phyloP scores from a whole-genome alignment of 2,797 vertebrate genomes.

The Cossypha polioptera region DNA sequence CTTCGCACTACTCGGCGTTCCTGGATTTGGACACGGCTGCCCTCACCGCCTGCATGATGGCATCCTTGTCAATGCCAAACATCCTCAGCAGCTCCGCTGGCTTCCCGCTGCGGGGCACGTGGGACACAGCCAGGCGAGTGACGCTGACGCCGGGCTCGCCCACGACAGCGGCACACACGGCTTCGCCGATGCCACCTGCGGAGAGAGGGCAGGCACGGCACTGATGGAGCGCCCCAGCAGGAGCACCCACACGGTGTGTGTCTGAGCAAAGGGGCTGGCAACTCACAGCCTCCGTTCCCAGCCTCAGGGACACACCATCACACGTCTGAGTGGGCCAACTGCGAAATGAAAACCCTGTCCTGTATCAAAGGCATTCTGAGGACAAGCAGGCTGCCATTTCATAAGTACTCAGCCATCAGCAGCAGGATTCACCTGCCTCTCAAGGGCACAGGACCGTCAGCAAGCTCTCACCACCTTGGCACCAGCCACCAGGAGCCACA shows the following conservation, averaged over 20 bases:
- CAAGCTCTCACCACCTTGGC: not conserved
- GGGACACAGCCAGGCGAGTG: slow-evolving; percentile 78
- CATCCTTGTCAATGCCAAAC: slow-evolving; percentile 85
- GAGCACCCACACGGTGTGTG: fast-evolving
- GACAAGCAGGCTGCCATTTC: not conserved
- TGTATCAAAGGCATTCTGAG: not conserved
- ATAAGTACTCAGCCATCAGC: not conserved
- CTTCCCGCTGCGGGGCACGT: slow-evolving; percentile 84
- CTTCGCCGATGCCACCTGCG: slow-evolving; percentile 85
- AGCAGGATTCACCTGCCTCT: not conserved
- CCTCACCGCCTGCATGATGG: slow-evolving; percentile 80
- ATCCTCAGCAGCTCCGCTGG: slow-evolving; percentile 82
- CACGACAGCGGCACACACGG: slow-evolving; percentile 73
- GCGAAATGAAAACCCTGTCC: not conserved
- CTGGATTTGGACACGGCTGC: slow-evolving; percentile 73
- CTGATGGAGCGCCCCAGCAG: fast-evolving
- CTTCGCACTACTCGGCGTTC: slow-evolving; percentile 52
- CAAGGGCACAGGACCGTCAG: not conserved
- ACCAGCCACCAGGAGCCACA: not conserved
- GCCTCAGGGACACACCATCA: not conserved
- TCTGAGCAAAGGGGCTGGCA: not conserved
- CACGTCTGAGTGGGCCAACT: not conserved
- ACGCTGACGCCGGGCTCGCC: slow-evolving; percentile 78
- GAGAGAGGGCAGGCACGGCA: not conserved
- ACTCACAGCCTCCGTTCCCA: not conserved